Conservation (phyloP, 2,888 invertebrate genomes). For the Abscondita cerata region DNA sequence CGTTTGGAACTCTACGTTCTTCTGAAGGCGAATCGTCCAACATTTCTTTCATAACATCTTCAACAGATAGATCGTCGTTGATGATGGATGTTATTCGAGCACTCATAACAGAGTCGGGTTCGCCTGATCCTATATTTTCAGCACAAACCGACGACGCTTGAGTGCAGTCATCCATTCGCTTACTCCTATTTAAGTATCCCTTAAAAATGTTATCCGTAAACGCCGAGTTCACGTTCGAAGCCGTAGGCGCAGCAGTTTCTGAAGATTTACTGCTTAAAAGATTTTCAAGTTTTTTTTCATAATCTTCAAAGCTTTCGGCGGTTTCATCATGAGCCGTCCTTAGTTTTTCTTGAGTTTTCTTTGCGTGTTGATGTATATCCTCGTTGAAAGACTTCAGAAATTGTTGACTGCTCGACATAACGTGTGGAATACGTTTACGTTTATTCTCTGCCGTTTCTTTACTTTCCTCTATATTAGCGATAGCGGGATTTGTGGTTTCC, state of each 20-base stretch:
- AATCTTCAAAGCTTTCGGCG: conserved; percentile 22
- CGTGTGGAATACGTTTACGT: background rate
- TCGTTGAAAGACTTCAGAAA: background rate
- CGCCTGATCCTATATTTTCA: background rate
- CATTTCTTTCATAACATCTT: conserved; percentile 34
- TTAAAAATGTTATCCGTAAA: background rate
- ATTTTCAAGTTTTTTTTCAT: conserved; percentile 25
- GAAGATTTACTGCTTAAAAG: conserved; percentile 11
- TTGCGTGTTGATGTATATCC: background rate
- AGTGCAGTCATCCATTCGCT: no score
- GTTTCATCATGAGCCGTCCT: background rate
- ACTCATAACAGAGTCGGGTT: conserved; percentile 1
- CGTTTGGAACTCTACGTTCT: conserved; percentile 28
- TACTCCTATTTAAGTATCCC: background rate
- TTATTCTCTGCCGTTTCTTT: no score
- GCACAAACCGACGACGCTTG: background rate
- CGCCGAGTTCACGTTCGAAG: background rate
- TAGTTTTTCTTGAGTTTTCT: background rate
- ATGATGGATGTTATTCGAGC: conserved; percentile 20
- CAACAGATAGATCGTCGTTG: conserved; percentile 21
- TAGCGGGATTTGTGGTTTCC: background rate
- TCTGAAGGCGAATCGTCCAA: conserved; percentile 30
- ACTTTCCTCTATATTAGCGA: no score
- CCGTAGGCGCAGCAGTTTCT: background rate
- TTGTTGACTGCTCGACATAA: background rate